phyloP scores from a whole-genome alignment of 2,113 vertebrate genomes.

The Nibea coibor region DNA sequence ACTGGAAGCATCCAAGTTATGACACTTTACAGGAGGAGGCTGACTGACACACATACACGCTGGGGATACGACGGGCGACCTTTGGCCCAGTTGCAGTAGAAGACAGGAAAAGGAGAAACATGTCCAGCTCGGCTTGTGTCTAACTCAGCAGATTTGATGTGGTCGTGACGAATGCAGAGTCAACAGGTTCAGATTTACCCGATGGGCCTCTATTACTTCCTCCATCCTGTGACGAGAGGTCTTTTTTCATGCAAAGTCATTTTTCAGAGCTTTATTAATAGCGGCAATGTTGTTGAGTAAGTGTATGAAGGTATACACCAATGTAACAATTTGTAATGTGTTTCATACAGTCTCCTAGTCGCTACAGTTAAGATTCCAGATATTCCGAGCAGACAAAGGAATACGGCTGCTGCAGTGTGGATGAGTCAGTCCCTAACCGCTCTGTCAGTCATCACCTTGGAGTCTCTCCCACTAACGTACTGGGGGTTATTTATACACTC shows the following conservation, averaged over 20 bases:
- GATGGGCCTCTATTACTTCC: conserved; percentile 20
- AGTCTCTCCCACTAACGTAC: background rate
- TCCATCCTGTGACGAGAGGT: background rate
- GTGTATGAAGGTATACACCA: background rate
- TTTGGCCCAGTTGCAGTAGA: conserved; percentile 17
- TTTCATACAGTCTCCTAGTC: background rate
- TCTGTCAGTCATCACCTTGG: conserved; percentile 12
- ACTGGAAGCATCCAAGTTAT: conserved; percentile 13
- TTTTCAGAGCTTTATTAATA: background rate
- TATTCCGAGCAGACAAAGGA: background rate
- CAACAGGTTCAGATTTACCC: conserved; percentile 54
- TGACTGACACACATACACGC: background rate
- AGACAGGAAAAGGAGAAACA: background rate
- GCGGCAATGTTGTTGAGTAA: background rate
- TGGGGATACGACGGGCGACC: background rate
- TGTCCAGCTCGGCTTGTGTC: conserved; percentile 3
- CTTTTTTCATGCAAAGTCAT: background rate
- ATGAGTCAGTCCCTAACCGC: background rate
- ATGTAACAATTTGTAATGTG: background rate
- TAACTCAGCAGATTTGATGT: conserved; percentile 39
- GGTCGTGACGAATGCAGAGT: conserved; percentile 29
- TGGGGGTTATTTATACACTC: background rate
- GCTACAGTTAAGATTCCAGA: background rate
- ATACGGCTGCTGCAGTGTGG: background rate
- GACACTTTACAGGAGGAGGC: conserved; percentile 11